phyloP scores from a whole-genome alignment of 2,888 invertebrate species.

The Dilophus febrilis region DNA sequence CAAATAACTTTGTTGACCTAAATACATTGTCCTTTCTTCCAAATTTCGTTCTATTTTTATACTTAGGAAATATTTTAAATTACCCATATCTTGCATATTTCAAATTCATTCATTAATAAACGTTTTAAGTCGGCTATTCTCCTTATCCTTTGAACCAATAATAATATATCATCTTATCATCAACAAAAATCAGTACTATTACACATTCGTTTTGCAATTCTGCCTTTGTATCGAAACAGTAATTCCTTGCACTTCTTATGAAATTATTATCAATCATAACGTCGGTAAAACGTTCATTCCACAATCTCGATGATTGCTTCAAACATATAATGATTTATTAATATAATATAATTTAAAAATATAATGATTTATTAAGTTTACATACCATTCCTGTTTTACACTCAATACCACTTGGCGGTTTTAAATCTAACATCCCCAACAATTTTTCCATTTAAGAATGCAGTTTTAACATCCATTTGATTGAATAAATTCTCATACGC shows the following conservation, averaged over 20 bases:
- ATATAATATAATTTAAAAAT: too few relatives aligned
- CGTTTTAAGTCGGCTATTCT: background rate
- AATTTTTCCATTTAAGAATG: slow-evolving; percentile 3
- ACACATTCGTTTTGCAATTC: too few relatives aligned
- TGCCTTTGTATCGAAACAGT: slow-evolving; percentile 6
- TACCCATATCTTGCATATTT: slow-evolving; percentile 9
- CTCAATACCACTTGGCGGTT: slow-evolving; percentile 7
- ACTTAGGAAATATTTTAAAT: slow-evolving; percentile 8
- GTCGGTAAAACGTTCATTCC: slow-evolving; percentile 9
- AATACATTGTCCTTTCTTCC: slow-evolving; percentile 3
- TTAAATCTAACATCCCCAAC: slow-evolving; percentile 3
- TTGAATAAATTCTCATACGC: slow-evolving; percentile 9
- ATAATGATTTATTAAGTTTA: slow-evolving; percentile 6
- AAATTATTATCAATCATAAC: slow-evolving; percentile 6
- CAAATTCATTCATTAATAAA: slow-evolving; percentile 4
- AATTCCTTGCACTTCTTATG: slow-evolving; percentile 10
- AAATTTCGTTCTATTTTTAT: slow-evolving; percentile 6
- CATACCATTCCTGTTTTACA: slow-evolving; percentile 10
- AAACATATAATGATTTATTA: too few relatives aligned
- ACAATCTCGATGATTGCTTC: slow-evolving; percentile 11
- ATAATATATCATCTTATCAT: slow-evolving; percentile 8
- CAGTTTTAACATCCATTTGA: slow-evolving; percentile 5
- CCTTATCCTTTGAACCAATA: background rate
- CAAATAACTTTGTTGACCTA: slow-evolving; percentile 10
- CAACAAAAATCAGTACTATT: slow-evolving; percentile 9